Conservation (phyloP, 2,113 vertebrate species). For the Haemorhous mexicanus region DNA sequence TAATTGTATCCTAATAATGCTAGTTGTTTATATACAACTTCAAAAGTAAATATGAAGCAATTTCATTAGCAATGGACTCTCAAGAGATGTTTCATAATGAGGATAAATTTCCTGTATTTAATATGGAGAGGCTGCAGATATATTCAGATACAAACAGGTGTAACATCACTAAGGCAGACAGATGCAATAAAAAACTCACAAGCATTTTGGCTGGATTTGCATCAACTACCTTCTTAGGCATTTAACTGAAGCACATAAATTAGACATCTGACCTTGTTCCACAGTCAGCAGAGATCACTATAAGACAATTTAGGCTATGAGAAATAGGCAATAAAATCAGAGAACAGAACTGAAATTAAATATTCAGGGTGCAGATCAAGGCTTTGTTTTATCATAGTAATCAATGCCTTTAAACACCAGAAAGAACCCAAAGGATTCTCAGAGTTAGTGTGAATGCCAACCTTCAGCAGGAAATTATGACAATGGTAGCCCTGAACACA, state of each 20-base stretch:
- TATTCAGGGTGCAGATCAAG: not conserved
- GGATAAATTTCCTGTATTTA: conserved; percentile 49
- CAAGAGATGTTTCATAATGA: conserved; percentile 53
- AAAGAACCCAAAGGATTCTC: not conserved
- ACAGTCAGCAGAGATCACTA: not conserved
- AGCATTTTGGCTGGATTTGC: not conserved
- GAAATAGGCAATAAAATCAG: not conserved
- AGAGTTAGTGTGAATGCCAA: not conserved
- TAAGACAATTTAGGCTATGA: not conserved
- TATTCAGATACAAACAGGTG: conserved; percentile 1
- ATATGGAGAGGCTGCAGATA: not conserved
- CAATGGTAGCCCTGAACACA: not conserved
- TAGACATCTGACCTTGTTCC: not conserved
- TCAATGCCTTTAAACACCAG: not conserved
- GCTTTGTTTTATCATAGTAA: not conserved
- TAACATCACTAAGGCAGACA: not conserved
- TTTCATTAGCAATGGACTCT: conserved; percentile 63
- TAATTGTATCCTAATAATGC: conserved; percentile 72
- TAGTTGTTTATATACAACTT: conserved; percentile 62
- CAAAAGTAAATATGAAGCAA: conserved; percentile 64
- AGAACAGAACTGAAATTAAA: not conserved
- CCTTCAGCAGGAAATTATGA: not conserved
- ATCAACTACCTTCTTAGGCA: not conserved
- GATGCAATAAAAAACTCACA: not conserved
- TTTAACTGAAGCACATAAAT: not conserved